Evolutionary conservation across 1,140 invertebrate genomes (phyloP).

Genomic region (Rhagoletis zephyria): DNA sequence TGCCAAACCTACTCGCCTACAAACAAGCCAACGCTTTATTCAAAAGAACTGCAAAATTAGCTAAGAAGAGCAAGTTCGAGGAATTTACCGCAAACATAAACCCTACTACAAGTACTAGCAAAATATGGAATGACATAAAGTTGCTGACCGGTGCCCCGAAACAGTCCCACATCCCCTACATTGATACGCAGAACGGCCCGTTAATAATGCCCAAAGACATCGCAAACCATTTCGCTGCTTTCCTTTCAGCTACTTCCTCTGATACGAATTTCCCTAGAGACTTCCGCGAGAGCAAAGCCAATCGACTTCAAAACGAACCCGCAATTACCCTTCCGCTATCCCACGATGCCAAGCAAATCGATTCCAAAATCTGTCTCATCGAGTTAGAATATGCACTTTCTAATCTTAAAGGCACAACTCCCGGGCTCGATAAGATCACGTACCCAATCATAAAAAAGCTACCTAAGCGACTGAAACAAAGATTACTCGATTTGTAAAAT

Average conservation of each 20-base stretch:
- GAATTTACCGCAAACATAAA: not conserved
- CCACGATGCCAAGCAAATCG: too few species aligned
- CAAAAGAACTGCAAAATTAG: not conserved
- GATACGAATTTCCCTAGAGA: too few species aligned
- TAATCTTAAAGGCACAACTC: too few species aligned
- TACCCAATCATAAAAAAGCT: not conserved
- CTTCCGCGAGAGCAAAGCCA: too few species aligned
- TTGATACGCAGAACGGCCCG: not conserved
- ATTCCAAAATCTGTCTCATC: too few species aligned
- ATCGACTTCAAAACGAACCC: too few species aligned
- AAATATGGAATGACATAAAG: conserved; percentile 3
- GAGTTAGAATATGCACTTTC: too few species aligned
- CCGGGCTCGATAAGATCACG: not conserved
- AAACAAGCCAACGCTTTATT: conserved; percentile 2
- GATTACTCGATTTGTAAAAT: not conserved
- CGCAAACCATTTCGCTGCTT: not conserved
- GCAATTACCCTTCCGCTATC: too few species aligned
- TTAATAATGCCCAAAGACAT: not conserved
- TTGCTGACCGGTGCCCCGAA: not conserved
- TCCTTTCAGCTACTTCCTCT: too few species aligned
- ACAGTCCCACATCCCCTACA: not conserved
- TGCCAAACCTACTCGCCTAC: not conserved
- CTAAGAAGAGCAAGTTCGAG: not conserved
- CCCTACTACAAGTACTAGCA: not conserved
- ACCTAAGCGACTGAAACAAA: not conserved